phyloP scores from a whole-genome alignment of 2,797 vertebrate genomes.

The Gastrophryne carolinensis region DNA sequence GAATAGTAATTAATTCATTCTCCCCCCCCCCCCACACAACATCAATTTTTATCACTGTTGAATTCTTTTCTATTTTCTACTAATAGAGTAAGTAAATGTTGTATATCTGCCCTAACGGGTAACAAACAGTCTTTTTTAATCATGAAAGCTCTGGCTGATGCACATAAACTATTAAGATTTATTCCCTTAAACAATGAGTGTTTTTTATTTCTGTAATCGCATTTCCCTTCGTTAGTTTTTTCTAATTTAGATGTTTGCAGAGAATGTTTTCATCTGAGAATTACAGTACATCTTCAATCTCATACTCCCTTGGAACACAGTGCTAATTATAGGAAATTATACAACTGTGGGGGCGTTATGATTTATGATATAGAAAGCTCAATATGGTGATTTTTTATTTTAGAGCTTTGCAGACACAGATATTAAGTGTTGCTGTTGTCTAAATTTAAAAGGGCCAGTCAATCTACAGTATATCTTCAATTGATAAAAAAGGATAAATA shows the following conservation, averaged over 20 bases:
- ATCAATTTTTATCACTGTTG: too few relatives aligned
- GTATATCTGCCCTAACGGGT: background rate
- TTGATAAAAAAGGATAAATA: too few relatives aligned
- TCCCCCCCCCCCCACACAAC: too few relatives aligned
- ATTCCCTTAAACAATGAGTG: conserved; percentile 10
- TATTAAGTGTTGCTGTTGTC: background rate
- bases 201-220: background rate
- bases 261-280: conserved; percentile 17
- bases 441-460: background rate
- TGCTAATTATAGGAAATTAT: conserved; percentile 28
- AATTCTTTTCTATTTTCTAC: too few relatives aligned
- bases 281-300: conserved; percentile 6
- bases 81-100: background rate
- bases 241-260: conserved; percentile 11
- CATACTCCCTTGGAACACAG: conserved; percentile 2
- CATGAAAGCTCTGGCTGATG: background rate
- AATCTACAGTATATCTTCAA: background rate
- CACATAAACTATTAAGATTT: conserved; percentile 18
- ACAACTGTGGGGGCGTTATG: conserved; percentile 14
- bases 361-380: conserved; percentile 20
- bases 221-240: background rate
- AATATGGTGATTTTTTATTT: conserved; percentile 3
- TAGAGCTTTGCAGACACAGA: background rate
- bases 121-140: background rate
- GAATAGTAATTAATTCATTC: too few relatives aligned